Evolutionary conservation across 2,888 invertebrate species (phyloP), one percentile per base, ranked within the genome.

Genomic region (Poecilus cupreus): DNA sequence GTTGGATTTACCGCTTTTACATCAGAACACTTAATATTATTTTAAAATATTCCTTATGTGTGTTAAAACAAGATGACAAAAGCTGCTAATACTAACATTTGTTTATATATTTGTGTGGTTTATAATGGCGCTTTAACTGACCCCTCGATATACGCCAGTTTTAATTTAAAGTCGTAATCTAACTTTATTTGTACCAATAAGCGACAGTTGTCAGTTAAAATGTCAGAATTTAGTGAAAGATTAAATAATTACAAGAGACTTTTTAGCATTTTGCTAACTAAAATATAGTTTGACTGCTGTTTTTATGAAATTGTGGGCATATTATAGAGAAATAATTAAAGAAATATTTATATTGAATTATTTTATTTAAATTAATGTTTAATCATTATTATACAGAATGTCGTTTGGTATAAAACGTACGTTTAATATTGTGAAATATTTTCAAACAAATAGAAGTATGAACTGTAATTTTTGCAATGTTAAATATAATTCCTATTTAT

Each of bases 291-390:
- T 51, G 49, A 75, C 16, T 75, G 75, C 75, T 75, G 51, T 51
- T 75, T 75, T 75, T 75, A 75, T 72, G 51, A 75, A 51, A 75
- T 75, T 75, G 75, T 75, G 75, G 75, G 75, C 51, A 75, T 75
- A 72, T 49, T 68, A 46, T 72, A 75, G 75, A 46, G 51, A 75
- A 75, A 75, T 75, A 22, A 75, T 75, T 75, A 75, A 75, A 68
- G 64, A 68, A 75, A 75, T 75, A 51, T 75, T 49, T 74, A 74
- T 74, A 74, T n/a, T 20, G 39, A 70, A 74, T 76, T 57, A 76
- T 76, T 77, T 77, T 43, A 60, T 77, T 77, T 64, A 49, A 46
- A 49, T 72, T 20, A 57, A 76, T 68, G 22, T 68, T 68, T 68
- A 72, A 72, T 72, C 72, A 70, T 72, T 68, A 68, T 68, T 68